Base-by-base conservation (phyloP, 2,113 vertebrate genomes). In the Podiceps cristatus region DNA sequence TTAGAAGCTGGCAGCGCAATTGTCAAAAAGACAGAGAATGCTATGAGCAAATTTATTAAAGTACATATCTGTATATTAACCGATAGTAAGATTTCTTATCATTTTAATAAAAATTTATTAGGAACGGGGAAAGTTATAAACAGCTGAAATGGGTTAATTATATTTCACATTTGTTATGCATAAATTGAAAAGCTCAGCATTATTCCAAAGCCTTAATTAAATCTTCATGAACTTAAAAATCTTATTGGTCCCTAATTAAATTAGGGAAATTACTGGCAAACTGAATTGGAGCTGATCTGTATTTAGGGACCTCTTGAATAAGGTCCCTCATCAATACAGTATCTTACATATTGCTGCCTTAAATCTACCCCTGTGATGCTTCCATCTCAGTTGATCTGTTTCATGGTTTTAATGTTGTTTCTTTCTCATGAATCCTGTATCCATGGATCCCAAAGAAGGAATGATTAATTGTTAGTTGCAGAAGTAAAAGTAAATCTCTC, bases 61-160 rank as follows among this genome's bases (percentile, higher is more conserved):
- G 25, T 50, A 31, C 2, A 11, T 76, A 86, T 86, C 86, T 96
- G 9, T 42, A 27, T 88, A 88, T 85, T 93, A 63, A 67, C 12
- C 27, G 4, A 90, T 52, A 90, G 52, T 33, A 63, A 87, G 14
- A 35, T 33, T 94, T 94, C 60, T 73, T 64, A 59, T 13, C 7
- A 77, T 91, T 95, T 77, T 96, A 79, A 75, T 79, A 90, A 89
- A 56, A 96, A 68, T 35, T 93, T 40, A 9, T 59, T 94, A 63
- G 58, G 35, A 96, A 92, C 67, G 58, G 72, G 16, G 13, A 40
- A 56, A 93, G 23, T 27, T 52, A 88, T 85, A 60, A 97, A 81
- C 87, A 96, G 42, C 88, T 96, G 71, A 97, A 98, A 96, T 75
- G 59, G 63, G 95, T 95, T 97, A 96, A 98, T 97, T 96, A 91